Evolutionary conservation across 2,113 vertebrate species (phyloP), one percentile per base, ranked within the genome.

Genomic region (Toxostoma redivivum): DNA sequence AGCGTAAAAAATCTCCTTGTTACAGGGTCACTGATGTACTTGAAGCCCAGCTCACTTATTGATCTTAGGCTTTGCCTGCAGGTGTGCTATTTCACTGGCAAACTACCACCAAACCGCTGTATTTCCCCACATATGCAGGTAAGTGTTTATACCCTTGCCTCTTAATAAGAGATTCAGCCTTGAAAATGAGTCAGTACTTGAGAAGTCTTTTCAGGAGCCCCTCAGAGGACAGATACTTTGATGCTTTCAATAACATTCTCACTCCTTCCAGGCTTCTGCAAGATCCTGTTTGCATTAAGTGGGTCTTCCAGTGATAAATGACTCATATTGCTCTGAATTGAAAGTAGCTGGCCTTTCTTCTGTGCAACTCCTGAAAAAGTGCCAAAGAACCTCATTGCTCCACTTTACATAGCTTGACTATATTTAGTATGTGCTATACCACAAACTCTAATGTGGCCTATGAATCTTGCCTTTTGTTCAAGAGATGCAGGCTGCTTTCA

Each of bases 381-480:
- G 78, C 86, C 94, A 82, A 69, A 87, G 82, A 76, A 50, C 58
- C 12, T 92, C 50, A 31, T 12, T 83, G 71, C 28, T 81, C 40
- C 5, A 22, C 73, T 88, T 95, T 81, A 80, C 71, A 92, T 95
- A 95, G 47, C 42, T 95, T 94, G 85, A 85, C 77, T 97, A 96
- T 95, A 94, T 95, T 95, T 96, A 96, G 82, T 72, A 73, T 70
- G 27, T 62, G 30, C 62, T 88, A 54, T 90, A 86, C 30, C 60
- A 86, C 50, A 50, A 91, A 50, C 33, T 71, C 58, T 47, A 64
- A 51, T 40, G 67, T 18, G 27, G 45, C 28, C 38, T 57, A 24
- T 40, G 35, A 85, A 81, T 71, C 38, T 61, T 90, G 58, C 15
- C n/a, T 65, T 80, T 86, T 64, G 10, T 54, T 76, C 45, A 54